These are phyloP conservation scores for Mus spretus DNA, from an alignment of 2,797 vertebrate genomes.

Conservation along the genomic window DNA sequence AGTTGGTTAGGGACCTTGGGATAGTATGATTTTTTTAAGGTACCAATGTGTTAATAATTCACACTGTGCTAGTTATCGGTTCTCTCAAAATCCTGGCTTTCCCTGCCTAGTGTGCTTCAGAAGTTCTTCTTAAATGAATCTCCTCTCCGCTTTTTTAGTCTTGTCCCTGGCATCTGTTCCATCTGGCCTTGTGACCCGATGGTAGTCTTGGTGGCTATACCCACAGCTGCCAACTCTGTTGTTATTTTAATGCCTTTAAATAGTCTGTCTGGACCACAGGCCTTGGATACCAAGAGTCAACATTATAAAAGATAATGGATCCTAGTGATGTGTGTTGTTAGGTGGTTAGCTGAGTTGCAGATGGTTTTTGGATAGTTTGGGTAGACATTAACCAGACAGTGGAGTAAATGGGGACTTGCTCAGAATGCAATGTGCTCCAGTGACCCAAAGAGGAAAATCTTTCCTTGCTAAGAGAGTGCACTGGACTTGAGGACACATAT, in stretches of 20 bases:
- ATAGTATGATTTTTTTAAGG: not conserved
- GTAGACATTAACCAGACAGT: conserved; percentile 71
- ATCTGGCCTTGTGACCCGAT: conserved; percentile 71
- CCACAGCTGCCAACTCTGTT: conserved; percentile 69
- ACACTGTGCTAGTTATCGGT: not conserved
- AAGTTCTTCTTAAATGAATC: conserved; percentile 33
- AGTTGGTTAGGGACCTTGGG: not conserved
- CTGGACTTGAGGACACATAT: conserved; percentile 35
- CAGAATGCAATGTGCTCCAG: conserved; percentile 42
- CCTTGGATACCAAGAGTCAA: conserved; percentile 78
- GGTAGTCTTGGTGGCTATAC: conserved; percentile 68
- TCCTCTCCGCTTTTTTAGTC: conserved; percentile 40
- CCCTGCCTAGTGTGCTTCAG: not conserved
- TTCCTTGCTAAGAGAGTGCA: conserved; percentile 51
- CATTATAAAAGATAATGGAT: conserved; percentile 76
- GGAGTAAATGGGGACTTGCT: conserved; percentile 68
- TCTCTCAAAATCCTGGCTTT: not conserved
- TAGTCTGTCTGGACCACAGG: conserved; percentile 76
- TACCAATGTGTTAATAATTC: not conserved
- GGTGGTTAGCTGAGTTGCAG: conserved; percentile 71
- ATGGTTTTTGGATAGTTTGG: conserved; percentile 77
- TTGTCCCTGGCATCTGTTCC: conserved; percentile 63
- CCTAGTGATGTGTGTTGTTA: conserved; percentile 77
- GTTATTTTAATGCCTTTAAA: conserved; percentile 80
- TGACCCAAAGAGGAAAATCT: conserved; percentile 62